These are phyloP conservation scores for Gila orcuttii DNA, from an alignment of 2,113 vertebrate genomes.

Conservation along the genomic window DNA sequence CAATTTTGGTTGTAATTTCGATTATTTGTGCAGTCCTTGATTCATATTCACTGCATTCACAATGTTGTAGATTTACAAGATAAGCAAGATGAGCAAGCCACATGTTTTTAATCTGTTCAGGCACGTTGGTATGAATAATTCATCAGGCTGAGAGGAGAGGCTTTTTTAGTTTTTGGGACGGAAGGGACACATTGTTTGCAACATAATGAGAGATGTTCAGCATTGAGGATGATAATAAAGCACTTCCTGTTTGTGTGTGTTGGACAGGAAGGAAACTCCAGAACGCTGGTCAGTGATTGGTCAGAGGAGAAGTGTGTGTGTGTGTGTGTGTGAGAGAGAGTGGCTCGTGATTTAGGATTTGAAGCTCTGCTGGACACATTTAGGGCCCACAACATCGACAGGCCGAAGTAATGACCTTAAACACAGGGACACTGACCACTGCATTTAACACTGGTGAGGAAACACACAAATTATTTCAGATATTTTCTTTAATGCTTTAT, in stretches of 20 bases:
- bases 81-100: neutral
- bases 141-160: neutral
- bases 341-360: slow-evolving; percentile 80
- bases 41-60: neutral
- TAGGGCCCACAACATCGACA: slow-evolving; percentile 85
- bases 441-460: slow-evolving; percentile 88
- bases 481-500: neutral
- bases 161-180: neutral
- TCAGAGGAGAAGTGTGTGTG: slow-evolving; percentile 85
- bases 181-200: neutral
- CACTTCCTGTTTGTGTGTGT: slow-evolving; percentile 61
- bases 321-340: slow-evolving; percentile 42
- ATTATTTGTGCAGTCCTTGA: neutral
- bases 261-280: slow-evolving; percentile 69
- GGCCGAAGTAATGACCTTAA: slow-evolving; percentile 82
- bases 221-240: slow-evolving; percentile 31
- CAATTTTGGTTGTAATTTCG: neutral
- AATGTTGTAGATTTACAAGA: neutral
- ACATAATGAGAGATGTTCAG: neutral
- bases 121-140: neutral
- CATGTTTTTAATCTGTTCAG: neutral
- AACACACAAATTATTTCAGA: neutral
- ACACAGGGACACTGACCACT: slow-evolving; percentile 30
- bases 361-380: slow-evolving; percentile 78
- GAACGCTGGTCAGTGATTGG: slow-evolving; percentile 80